A percentile compares a stretch with the other conserved stretches of the same genome.
Conservation (phyloP, 2,888 invertebrate genomes). For the Iphiclides podalirius region DNA sequence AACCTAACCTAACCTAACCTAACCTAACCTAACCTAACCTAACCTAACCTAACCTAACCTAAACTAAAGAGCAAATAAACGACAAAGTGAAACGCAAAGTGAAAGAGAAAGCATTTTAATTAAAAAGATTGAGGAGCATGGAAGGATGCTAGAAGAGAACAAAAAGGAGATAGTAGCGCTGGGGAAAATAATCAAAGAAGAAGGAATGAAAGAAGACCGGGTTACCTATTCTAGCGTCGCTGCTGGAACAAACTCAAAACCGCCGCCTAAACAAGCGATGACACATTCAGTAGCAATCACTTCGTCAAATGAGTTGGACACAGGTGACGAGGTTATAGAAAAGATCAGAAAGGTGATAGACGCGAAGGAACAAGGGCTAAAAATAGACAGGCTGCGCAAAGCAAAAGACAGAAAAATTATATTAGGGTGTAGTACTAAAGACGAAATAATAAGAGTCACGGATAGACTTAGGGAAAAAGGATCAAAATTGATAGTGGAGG, state of each 20-base stretch:
- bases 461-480: neutral
- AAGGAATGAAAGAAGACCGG: no score
- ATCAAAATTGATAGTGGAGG: neutral
- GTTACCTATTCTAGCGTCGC: neutral
- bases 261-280: neutral
- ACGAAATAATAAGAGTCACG: neutral
- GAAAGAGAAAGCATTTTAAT: no score
- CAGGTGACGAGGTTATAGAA: no score
- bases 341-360: no score
- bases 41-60: neutral
- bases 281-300: neutral
- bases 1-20: neutral
- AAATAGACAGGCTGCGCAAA: no score
- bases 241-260: neutral
- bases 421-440: neutral
- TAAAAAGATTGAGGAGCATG: no score
- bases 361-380: no score
- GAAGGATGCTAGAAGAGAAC: no score
- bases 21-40: neutral
- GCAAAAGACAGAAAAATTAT: neutral
- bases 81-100: no score
- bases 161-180: neutral
- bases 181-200: neutral
- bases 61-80: neutral
- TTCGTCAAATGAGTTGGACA: no score